Conservation (phyloP, 1,140 invertebrate genomes). For the Battus philenor region DNA sequence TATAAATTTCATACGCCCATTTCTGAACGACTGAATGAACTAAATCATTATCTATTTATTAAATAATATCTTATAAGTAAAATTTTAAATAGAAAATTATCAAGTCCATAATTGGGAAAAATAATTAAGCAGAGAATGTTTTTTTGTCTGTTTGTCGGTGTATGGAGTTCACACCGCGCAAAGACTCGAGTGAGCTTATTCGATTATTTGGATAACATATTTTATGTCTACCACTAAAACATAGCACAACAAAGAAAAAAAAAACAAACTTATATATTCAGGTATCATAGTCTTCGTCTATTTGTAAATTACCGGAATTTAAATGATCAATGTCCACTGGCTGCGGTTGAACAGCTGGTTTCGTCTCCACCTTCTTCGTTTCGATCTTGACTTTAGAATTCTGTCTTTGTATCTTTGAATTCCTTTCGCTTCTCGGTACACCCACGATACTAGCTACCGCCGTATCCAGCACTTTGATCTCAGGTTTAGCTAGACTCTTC, state of each 20-base stretch:
- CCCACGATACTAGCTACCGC: constrained; percentile 34
- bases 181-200: too few relatives aligned
- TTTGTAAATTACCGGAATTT: constrained; percentile 60
- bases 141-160: too few relatives aligned
- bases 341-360: constrained; percentile 20
- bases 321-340: constrained; percentile 49
- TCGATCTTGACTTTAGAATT: constrained; percentile 45
- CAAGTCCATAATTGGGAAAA: too few relatives aligned
- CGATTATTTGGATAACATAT: constrained; percentile 34
- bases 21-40: too few relatives aligned
- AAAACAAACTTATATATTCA: constrained; percentile 46
- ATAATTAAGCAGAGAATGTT: too few relatives aligned
- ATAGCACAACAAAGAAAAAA: constrained; percentile 39
- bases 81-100: too few relatives aligned
- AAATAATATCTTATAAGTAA: too few relatives aligned
- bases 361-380: constrained; percentile 36
- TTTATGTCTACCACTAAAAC: constrained; percentile 28
- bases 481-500: constrained; percentile 50
- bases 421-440: constrained; percentile 34
- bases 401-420: constrained; percentile 41
- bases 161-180: too few relatives aligned
- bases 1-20: too few relatives aligned
- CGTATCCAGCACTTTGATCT: constrained; percentile 59
- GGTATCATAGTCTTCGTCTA: constrained; percentile 71
- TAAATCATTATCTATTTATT: too few relatives aligned